Evolutionary conservation across 2,113 vertebrate species (phyloP).

Genomic region (Ophiodon elongatus): DNA sequence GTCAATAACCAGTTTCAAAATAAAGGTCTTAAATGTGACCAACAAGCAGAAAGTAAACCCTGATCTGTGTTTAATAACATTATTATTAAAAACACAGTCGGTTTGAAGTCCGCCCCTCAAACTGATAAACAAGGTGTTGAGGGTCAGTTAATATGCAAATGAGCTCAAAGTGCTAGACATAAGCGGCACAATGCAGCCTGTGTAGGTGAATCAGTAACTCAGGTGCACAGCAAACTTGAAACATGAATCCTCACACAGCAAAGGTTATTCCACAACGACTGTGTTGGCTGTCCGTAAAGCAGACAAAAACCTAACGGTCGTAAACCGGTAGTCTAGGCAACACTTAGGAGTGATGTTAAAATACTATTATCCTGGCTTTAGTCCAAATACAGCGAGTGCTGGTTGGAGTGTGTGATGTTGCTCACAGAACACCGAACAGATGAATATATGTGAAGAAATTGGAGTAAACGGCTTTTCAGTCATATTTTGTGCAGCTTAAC

Average conservation of each 20-base stretch:
- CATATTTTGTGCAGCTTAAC: not conserved
- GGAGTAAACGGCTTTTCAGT: not conserved
- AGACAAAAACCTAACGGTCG: not conserved
- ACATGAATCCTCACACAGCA: not conserved
- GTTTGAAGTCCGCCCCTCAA: not conserved
- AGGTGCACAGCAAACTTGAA: not conserved
- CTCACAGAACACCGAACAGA: not conserved
- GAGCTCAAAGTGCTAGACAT: fast-evolving
- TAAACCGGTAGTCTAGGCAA: not conserved
- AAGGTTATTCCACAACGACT: too few species aligned
- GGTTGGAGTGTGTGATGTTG: not conserved
- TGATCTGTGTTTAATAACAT: not conserved
- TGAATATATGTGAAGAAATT: not conserved
- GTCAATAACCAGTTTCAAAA: not conserved
- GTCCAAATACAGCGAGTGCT: not conserved
- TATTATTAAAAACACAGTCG: not conserved
- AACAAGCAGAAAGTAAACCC: not conserved
- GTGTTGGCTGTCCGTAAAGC: too few species aligned
- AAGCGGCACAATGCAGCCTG: not conserved
- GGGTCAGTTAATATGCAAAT: conserved; percentile 28
- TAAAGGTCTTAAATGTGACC: not conserved
- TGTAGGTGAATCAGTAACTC: not conserved
- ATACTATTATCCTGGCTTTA: too few species aligned
- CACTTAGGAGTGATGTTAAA: too few species aligned
- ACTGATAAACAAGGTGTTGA: not conserved